Percentiles rank a stretch among this genome's conserved stretches.
phyloP scores from a whole-genome alignment of 2,888 invertebrate species.

The Plebejus argus region DNA sequence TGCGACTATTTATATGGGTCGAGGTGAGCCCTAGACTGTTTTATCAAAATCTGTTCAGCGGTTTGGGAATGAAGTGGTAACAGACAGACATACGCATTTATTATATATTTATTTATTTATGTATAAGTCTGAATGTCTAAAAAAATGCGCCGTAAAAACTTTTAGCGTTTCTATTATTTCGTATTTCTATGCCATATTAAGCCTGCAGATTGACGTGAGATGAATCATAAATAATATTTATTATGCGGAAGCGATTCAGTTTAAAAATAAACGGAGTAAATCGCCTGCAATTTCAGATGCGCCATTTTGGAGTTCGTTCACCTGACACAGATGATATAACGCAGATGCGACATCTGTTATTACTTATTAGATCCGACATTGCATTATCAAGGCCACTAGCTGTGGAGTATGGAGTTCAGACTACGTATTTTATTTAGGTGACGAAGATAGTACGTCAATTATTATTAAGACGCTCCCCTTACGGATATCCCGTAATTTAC shows the following conservation, averaged over 20 bases:
- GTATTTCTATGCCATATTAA: not conserved
- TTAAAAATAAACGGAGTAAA: constrained; percentile 23
- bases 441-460: too few species aligned
- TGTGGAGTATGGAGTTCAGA: not conserved
- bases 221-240: constrained; percentile 21
- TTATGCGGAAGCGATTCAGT: constrained; percentile 5
- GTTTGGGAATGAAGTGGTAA: too few species aligned
- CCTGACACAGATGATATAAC: constrained; percentile 22
- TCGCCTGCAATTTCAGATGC: constrained; percentile 29
- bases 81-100: too few species aligned
- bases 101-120: too few species aligned
- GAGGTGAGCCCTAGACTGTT: too few species aligned
- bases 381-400: not conserved
- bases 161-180: not conserved
- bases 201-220: not conserved
- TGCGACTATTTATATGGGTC: too few species aligned
- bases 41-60: too few species aligned
- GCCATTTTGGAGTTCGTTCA: constrained; percentile 32
- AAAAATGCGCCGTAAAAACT: too few species aligned
- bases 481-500: too few species aligned
- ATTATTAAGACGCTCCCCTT: too few species aligned
- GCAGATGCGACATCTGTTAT: constrained; percentile 18
- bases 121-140: too few species aligned
- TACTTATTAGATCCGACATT: not conserved
- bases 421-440: too few species aligned